phyloP scores from a whole-genome alignment of 2,113 vertebrate genomes.

The Orcinus orca region DNA sequence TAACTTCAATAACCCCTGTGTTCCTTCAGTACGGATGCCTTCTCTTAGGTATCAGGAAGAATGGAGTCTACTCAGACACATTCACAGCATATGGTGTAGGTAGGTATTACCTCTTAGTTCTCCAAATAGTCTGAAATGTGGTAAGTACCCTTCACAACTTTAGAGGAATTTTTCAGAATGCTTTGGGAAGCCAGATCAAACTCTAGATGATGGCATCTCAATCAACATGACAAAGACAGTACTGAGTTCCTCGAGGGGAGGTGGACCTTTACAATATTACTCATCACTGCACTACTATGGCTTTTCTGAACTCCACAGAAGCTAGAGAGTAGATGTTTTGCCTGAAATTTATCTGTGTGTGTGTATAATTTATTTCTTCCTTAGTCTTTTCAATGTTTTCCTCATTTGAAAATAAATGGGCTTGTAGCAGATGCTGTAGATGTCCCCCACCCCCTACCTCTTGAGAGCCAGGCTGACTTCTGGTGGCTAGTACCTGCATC shows the following conservation, averaged over 20 bases:
- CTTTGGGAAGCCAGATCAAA: not conserved
- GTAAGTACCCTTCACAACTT: not conserved
- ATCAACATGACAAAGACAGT: not conserved
- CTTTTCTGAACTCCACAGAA: not conserved
- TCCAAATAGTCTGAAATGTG: not conserved
- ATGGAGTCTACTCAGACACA: too few species aligned
- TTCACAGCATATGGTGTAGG: fast-evolving
- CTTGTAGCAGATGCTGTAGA: not conserved
- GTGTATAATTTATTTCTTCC: not conserved
- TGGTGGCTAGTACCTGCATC: not conserved
- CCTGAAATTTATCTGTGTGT: not conserved
- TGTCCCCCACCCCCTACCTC: too few species aligned
- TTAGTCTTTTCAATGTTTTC: not conserved
- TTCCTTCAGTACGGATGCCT: not conserved
- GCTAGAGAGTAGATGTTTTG: too few species aligned
- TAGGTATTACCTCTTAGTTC: not conserved
- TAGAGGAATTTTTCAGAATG: not conserved
- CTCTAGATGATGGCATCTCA: not conserved
- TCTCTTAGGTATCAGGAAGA: not conserved
- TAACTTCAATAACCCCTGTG: fast-evolving
- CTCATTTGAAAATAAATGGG: not conserved
- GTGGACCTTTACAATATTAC: not conserved
- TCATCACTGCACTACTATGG: fast-evolving
- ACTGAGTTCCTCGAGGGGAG: not conserved
- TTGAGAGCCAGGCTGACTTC: not conserved